phyloP scores from a whole-genome alignment of 2,113 vertebrate genomes.

The Percopsis transmontana region DNA sequence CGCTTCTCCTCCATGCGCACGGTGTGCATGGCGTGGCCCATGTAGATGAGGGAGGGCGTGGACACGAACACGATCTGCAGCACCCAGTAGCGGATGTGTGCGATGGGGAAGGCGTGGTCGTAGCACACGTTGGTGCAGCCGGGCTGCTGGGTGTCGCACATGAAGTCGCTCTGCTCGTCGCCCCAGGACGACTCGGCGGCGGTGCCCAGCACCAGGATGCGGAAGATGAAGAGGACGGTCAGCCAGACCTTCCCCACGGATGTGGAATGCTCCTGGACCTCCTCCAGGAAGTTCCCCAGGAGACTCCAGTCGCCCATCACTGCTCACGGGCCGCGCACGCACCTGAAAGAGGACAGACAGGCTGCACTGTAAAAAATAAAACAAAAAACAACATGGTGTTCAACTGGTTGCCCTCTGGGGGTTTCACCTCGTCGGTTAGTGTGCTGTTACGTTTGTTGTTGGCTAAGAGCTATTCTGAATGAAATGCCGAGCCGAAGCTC shows the following conservation, averaged over 20 bases:
- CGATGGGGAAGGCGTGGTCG: slow-evolving; percentile 94
- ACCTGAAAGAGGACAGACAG: slow-evolving; percentile 34
- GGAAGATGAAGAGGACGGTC: slow-evolving; percentile 95
- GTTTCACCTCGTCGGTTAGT: no score
- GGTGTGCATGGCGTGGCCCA: slow-evolving; percentile 92
- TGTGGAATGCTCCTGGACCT: slow-evolving; percentile 97
- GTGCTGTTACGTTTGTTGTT: no score
- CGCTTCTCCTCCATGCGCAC: slow-evolving; percentile 90
- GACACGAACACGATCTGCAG: slow-evolving; percentile 97
- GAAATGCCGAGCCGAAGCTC: no score
- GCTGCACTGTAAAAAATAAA: neutral
- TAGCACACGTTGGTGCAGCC: slow-evolving; percentile 97
- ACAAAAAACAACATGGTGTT: no score
- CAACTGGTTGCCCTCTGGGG: no score
- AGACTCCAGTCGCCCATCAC: slow-evolving; percentile 97
- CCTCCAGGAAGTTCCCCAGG: slow-evolving; percentile 93
- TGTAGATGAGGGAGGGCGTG: slow-evolving; percentile 93
- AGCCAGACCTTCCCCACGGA: slow-evolving; percentile 97
- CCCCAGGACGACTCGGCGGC: slow-evolving; percentile 97
- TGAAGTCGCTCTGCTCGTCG: slow-evolving; percentile 94
- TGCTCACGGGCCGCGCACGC: slow-evolving; percentile 50
- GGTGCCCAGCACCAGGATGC: slow-evolving; percentile 95
- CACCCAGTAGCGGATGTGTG: slow-evolving; percentile 97
- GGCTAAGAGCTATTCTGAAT: no score
- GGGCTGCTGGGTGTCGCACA: slow-evolving; percentile 90